These are phyloP conservation scores for Cylindroiulus punctatus DNA, from an alignment of 2,888 invertebrate genomes.

Conservation along the genomic window DNA sequence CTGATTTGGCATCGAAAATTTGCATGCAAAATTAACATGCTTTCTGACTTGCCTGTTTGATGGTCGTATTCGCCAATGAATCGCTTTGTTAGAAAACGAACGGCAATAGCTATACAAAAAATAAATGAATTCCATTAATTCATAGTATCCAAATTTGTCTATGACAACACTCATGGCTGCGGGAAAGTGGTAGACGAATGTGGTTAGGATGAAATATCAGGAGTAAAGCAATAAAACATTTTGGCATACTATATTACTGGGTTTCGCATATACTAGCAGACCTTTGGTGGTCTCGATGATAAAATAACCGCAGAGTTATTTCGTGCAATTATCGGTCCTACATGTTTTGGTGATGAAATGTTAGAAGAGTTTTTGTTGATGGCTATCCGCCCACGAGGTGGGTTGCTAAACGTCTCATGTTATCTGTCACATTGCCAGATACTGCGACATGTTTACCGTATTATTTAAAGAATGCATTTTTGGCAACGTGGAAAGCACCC, in stretches of 20 bases:
- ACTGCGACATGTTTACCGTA: slow-evolving; percentile 29
- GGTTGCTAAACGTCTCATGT: not conserved
- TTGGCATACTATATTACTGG: no score
- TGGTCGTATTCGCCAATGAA: slow-evolving; percentile 96
- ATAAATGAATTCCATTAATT: no score
- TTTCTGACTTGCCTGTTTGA: slow-evolving; percentile 77
- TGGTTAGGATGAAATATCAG: no score
- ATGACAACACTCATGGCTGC: no score
- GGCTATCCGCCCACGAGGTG: slow-evolving; percentile 25
- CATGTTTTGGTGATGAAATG: no score
- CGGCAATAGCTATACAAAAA: slow-evolving; percentile 72
- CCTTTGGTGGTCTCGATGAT: not conserved
- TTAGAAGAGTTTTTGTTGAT: not conserved
- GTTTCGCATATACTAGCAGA: no score
- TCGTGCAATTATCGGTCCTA: not conserved
- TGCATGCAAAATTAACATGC: slow-evolving; percentile 49
- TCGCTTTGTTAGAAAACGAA: slow-evolving; percentile 89
- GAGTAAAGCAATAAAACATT: no score
- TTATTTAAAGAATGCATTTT: slow-evolving; percentile 29
- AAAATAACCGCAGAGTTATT: not conserved
- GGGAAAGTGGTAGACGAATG: no score
- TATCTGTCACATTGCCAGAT: slow-evolving; percentile 38
- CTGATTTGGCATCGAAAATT: not conserved
- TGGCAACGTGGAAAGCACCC: not conserved
- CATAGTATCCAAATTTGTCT: no score